Evolutionary conservation across 92 coral and sea anemone species (phyloP), one percentile per base, ranked within the genome.

Genomic region (Desmophyllum pertusum): DNA sequence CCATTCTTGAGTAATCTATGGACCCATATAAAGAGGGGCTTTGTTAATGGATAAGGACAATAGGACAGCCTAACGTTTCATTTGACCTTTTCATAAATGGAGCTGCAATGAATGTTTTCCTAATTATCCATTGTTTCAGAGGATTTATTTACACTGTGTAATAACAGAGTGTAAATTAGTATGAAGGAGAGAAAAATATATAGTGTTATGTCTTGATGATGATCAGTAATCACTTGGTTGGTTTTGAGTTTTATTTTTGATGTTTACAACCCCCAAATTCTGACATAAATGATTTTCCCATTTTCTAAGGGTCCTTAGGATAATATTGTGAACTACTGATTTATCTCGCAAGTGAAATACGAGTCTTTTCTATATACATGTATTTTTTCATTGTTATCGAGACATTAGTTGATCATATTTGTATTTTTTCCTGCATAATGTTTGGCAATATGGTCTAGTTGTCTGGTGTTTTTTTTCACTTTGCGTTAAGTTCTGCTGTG

Each of bases 71-170:
- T 29, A 61, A 48, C 43, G 50, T 84, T 75, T 76, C 75, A 62
- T 84, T 75, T 84, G 81, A 84, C 81, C 87, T 75, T 61, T 84
- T 84, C 64, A 30, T 25, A 29, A 51, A 84, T 73, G 64, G 37
- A 41, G 33, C 53, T 25, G 61, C 75, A 80, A 71, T 72, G 85
- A 70, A 86, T 79, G 83, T 62, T 69, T 69, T 72, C 17, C 52
- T 69, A 86, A 79, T 86, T 86, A 59, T 57, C 72, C 65, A 79
- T 86, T 86, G 89, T 86, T 70, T 61, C 27, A 42, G 50, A 57
- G 69, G 80, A 69, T 79, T 80, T 71, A 61, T 79, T 86, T 55
- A 86, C 89, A 86, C 81, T 84, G 29, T 35, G 41, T 73, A 84
- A 84, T 84, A 74, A 84, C 87, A 75, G 48, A 74, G 80, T 70